Evolutionary conservation across 1,140 invertebrate species (phyloP), one percentile per base, ranked within the genome.

Genomic region (Pogonus chalceus): DNA sequence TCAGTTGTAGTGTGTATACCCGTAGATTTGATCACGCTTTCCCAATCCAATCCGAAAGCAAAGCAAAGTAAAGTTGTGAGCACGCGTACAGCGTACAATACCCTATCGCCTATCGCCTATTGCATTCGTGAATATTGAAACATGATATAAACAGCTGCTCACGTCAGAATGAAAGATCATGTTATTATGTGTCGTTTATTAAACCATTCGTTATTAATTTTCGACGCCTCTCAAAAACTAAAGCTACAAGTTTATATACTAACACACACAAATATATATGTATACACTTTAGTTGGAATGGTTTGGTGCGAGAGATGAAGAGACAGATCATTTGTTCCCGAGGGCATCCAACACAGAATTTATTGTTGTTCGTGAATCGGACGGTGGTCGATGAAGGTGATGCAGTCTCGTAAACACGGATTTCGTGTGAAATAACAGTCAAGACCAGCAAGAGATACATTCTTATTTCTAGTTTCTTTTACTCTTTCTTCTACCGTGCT

Each of bases 191-290:
- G 49, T 56, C 54, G 43, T 51, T 55, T 56, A 56, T 56, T 51
- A 56, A 55, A 56, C 50, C 51, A 56, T 56, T 49, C 37, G 46
- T 56, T 56, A 56, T 52, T 46, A 49, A 53, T 56, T 56, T 56
- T 53, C 55, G 51, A 56, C 51, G 51, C 55, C 55, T 51, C 53
- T 56, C 55, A 56, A 31, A 50, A 53, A 52, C 51, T 43, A 12
- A 12, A 18, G 9, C 37, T 43, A 43, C 18, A 10, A 43, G 37
- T n/a, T n/a, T n/a, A n/a, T n/a, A n/a, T n/a, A n/a, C n/a, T n/a
- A n/a, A n/a, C n/a, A n/a, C n/a, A n/a, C n/a, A n/a, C n/a, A n/a
- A n/a, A n/a, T n/a, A n/a, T n/a, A n/a, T n/a, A n/a, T n/a, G n/a
- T n/a, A n/a, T n/a, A n/a, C n/a, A n/a, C n/a, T n/a, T n/a, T n/a